These are phyloP conservation scores for Calosoma granatense DNA, from an alignment of 1,140 invertebrate species.

Conservation along the genomic window DNA sequence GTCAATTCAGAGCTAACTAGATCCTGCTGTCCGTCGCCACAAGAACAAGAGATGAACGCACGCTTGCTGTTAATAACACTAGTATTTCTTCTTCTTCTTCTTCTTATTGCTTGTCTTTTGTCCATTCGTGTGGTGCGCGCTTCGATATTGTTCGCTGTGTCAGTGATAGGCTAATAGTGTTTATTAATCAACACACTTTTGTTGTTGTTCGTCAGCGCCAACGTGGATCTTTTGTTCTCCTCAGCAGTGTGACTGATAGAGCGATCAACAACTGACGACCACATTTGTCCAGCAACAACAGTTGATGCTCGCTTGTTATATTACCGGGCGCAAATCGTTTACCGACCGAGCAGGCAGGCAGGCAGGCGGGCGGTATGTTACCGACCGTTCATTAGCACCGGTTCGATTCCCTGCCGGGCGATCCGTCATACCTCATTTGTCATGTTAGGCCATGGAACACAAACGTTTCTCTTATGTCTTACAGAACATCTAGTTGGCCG, in stretches of 20 bases:
- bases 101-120: too few relatives aligned
- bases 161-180: slow-evolving; percentile 21
- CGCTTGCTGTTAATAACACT: too few relatives aligned
- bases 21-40: too few relatives aligned
- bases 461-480: too few relatives aligned
- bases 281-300: slow-evolving; percentile 24
- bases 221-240: neutral
- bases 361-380: slow-evolving; percentile 13
- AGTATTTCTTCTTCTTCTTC: too few relatives aligned
- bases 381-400: slow-evolving; percentile 25
- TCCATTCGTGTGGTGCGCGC: too few relatives aligned
- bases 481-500: too few relatives aligned
- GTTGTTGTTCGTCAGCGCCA: neutral
- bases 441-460: too few relatives aligned
- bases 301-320: neutral
- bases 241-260: slow-evolving; percentile 30
- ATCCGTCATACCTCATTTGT: slow-evolving; percentile 28
- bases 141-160: neutral
- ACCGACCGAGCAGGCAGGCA: neutral
- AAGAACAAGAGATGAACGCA: too few relatives aligned
- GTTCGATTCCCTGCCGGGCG: slow-evolving; percentile 21
- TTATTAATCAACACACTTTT: slow-evolving; percentile 24
- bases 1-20: too few relatives aligned
- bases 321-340: slow-evolving; percentile 1
- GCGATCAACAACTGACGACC: slow-evolving; percentile 30